phyloP scores from a whole-genome alignment of 2,888 invertebrate genomes.

The Oscheius sp. region DNA sequence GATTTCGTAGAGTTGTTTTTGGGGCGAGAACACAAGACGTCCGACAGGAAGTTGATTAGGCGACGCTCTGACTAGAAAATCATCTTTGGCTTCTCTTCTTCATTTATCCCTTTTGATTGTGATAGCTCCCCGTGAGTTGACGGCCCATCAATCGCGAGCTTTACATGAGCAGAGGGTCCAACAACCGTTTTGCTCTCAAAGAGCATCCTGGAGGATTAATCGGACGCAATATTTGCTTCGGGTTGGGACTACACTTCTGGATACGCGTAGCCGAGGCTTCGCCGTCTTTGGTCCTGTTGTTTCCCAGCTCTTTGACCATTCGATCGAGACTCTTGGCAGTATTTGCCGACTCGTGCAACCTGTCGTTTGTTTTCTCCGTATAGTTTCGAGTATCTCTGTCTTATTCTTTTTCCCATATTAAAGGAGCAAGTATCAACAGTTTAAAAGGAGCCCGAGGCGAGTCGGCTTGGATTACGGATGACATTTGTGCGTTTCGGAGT shows the following conservation, averaged over 20 bases:
- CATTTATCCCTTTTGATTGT: neutral
- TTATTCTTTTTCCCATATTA: neutral
- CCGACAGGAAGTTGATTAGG: neutral
- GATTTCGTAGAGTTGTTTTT: neutral
- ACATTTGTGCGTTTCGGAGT: neutral
- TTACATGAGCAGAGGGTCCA: neutral
- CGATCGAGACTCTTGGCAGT: neutral
- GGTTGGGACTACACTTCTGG: conserved; percentile 3
- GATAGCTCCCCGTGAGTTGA: conserved; percentile 10
- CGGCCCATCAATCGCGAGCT: conserved; percentile 12
- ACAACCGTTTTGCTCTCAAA: conserved; percentile 24
- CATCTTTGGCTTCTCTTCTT: conserved; percentile 1
- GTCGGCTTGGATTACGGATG: conserved; percentile 25
- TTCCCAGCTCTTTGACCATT: neutral
- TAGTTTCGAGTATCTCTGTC: neutral
- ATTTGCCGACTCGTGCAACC: conserved; percentile 2
- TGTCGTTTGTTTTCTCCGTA: neutral
- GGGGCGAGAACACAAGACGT: neutral
- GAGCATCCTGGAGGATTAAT: conserved; percentile 9
- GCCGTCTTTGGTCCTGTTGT: neutral
- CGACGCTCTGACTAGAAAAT: neutral
- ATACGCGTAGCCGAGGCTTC: neutral
- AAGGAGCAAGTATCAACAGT: neutral
- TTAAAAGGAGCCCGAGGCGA: neutral
- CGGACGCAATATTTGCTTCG: conserved; percentile 6